Percentiles rank a stretch among this genome's conserved stretches.
These are phyloP conservation scores for Ips nitidus DNA, from an alignment of 1,140 invertebrate species.

Conservation along the genomic window DNA sequence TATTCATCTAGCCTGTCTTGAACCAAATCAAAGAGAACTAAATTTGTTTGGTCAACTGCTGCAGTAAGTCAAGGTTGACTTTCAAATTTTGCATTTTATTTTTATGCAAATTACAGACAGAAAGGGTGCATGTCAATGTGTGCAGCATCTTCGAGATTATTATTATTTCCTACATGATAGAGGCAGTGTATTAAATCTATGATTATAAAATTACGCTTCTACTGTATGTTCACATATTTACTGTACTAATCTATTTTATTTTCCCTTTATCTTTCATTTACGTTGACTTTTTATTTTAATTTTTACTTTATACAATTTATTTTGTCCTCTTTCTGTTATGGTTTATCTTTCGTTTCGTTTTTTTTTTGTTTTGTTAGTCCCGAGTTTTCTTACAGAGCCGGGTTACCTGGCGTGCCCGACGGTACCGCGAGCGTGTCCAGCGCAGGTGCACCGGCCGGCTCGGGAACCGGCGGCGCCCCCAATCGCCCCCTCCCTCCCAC, in stretches of 20 bases:
- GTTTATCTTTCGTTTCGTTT: constrained; percentile 38
- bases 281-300: neutral
- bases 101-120: no score
- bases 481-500: constrained; percentile 92
- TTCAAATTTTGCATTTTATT: no score
- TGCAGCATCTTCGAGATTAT: neutral
- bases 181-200: no score
- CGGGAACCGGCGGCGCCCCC: constrained; percentile 72
- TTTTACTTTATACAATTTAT: constrained; percentile 11
- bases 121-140: no score
- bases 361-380: constrained; percentile 62
- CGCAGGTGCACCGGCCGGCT: constrained; percentile 56
- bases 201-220: no score
- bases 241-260: constrained; percentile 4
- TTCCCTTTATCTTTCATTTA: constrained; percentile 4
- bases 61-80: no score
- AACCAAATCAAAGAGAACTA: no score
- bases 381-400: constrained; percentile 85
- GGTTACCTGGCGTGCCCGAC: constrained; percentile 60
- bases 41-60: no score
- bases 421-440: constrained; percentile 50
- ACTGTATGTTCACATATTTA: neutral
- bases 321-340: constrained; percentile 7
- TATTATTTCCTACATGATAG: neutral
- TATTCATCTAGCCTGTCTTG: no score